Evolutionary conservation across 2,113 vertebrate species (phyloP).

Genomic region (Neolamprologus longior): DNA sequence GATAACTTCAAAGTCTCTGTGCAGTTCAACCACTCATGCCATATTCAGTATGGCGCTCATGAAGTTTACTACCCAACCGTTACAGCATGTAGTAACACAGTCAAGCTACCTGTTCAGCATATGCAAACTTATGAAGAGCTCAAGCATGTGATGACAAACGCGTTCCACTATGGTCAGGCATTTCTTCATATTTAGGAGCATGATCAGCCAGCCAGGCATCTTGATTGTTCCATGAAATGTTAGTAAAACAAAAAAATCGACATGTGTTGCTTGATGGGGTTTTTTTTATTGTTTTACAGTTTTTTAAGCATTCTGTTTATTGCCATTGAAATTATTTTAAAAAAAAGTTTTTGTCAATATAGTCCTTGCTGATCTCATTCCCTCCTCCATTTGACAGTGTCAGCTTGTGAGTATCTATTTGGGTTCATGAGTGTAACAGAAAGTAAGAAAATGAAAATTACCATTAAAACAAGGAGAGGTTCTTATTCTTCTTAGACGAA

Average conservation of each 20-base stretch:
- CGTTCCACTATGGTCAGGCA: not conserved
- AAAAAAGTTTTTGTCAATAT: not conserved
- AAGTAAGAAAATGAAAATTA: not conserved
- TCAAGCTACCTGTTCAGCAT: not conserved
- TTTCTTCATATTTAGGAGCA: not conserved
- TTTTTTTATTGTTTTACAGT: not conserved
- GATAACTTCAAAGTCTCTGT: not conserved
- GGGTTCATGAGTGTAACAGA: not conserved
- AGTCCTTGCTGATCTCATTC: not conserved
- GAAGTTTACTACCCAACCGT: not conserved
- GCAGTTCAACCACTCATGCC: not conserved
- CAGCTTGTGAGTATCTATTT: not conserved
- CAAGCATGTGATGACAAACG: not conserved
- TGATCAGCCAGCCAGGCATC: not conserved
- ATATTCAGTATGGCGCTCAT: too few species aligned
- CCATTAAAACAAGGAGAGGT: not conserved
- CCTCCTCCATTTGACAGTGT: not conserved
- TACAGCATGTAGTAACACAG: not conserved
- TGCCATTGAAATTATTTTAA: not conserved
- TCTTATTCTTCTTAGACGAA: not conserved
- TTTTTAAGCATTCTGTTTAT: not conserved
- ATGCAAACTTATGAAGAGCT: not conserved
- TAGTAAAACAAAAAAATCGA: fast-evolving
- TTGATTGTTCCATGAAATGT: not conserved
- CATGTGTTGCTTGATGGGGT: fast-evolving